Evolutionary conservation across 1,140 invertebrate genomes (phyloP).

Genomic region (Zaprionus inermis): DNA sequence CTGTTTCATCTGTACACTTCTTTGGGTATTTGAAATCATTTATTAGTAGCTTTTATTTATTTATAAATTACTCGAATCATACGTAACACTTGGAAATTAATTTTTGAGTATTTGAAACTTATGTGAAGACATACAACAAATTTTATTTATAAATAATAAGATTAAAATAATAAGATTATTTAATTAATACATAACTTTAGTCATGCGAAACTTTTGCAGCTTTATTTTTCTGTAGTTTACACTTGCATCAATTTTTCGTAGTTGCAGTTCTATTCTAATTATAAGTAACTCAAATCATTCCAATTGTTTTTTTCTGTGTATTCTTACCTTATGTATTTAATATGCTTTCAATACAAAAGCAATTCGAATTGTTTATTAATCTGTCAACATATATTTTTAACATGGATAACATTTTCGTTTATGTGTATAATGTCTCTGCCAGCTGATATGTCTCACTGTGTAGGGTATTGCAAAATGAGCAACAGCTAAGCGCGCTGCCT

Average conservation of each 20-base stretch:
- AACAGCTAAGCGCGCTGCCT: conserved; percentile 44
- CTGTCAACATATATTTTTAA: too few species aligned
- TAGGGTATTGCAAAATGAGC: conserved; percentile 38
- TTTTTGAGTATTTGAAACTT: neutral
- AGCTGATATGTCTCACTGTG: neutral
- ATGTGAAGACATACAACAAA: too few species aligned
- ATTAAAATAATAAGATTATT: too few species aligned
- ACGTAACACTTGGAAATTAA: neutral
- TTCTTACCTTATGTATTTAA: neutral
- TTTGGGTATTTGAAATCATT: neutral
- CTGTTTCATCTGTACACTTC: neutral
- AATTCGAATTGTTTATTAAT: neutral
- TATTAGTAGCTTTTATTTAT: neutral
- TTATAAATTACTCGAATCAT: neutral
- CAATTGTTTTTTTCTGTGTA: neutral
- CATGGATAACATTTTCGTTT: too few species aligned
- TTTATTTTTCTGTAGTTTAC: too few species aligned
- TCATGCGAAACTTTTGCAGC: too few species aligned
- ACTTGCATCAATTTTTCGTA: neutral
- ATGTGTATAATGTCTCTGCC: too few species aligned
- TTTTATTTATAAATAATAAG: too few species aligned
- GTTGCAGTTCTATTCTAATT: too few species aligned
- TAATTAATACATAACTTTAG: too few species aligned
- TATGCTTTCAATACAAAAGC: too few species aligned
- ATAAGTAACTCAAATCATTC: neutral